Evolutionary conservation across 2,888 invertebrate genomes (phyloP), one percentile per base, ranked within the genome.

Genomic region (Lycaena phlaeas): DNA sequence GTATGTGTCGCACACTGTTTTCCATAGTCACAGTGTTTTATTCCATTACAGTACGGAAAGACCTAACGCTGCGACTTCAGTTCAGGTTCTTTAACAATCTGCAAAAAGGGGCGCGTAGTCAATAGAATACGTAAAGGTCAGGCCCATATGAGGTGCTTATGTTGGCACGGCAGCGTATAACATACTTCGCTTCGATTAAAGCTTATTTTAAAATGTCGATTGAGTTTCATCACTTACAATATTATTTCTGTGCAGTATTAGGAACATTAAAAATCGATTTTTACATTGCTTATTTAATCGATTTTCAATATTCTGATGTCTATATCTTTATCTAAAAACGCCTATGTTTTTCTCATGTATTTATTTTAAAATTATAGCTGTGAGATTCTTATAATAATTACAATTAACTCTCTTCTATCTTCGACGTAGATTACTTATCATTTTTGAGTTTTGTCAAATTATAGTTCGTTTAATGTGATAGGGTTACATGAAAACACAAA

Each of bases 41-140:
- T 86, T 87, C 86, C 86, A 85, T 89, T 88, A 79, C 92, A 94
- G 94, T 95, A 92, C 93, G 94, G 91, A 95, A 95, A 94, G 94
- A 95, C 88, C 91, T 94, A 90, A 93, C 93, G 87, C 92, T 94
- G 90, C 93, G 94, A 89, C 92, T 94, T 87, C 92, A 92, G 89
- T 95, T 93, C 92, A 90, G 94, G 90, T 94, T 94, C 92, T 95
- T 95, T 93, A 94, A 93, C 90, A 91, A 91, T 87, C 88, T 92
- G 85, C 92, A 92, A 89, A 92, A 93, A 90, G 89, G 89, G 77
- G 91, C 92, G 86, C 89, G 92, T 89, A 92, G 93, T 88, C 92
- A 93, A 89, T 93, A 90, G 64, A 85, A 48, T 47, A 56, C 52
- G 60, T 58, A 61, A 75, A 64, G 79, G 79, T 78, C 72, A 78